Evolutionary conservation across 2,113 vertebrate genomes (phyloP), one percentile per base, ranked within the genome.

Genomic region (Setophaga kirtlandii): DNA sequence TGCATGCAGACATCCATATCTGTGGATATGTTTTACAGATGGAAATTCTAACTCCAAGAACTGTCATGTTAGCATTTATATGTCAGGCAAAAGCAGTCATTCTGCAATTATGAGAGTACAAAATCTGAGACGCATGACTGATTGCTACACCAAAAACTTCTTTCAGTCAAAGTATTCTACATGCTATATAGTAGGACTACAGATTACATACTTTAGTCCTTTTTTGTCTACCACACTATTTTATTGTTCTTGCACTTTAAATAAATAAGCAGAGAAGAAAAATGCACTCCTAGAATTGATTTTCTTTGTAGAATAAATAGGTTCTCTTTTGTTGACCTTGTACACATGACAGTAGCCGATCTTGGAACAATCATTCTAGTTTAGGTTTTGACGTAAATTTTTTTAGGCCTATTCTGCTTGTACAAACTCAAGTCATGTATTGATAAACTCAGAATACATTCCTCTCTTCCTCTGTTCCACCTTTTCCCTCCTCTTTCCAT

Each of bases 311-410:
- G 73, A 63, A 79, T 52, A 85, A 94, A 97, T 86, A 78, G 8
- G 25, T 68, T 82, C 37, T 87, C 84, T 25, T 89, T 96, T 93
- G 52, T 89, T 81, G 65, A 81, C 58, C 76, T 42, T 89, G n/a
- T 79, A 52, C 56, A 42, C 80, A 39, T 92, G 67, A 77, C 56
- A 92, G 75, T 23, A 83, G 22, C 22, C 69, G 46, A 86, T 96
- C 93, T 90, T 87, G 64, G 83, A 95, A 95, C 74, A 85, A 63
- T 68, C 70, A 95, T 50, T 95, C 63, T 55, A 67, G n/a, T 30
- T 53, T 89, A 76, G 17, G 1, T 95, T 95, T 89, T 93, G 82
- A 95, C 85, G 68, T 74, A 65, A 42, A n/a, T n/a, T 37, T 79
- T 67, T 93, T 47, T 6, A 63, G 47, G 52, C 35, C 73, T 93